Evolutionary conservation across 2,797 vertebrate genomes (phyloP), one percentile per base, ranked within the genome.

Genomic region (Mastacembelus armatus): DNA sequence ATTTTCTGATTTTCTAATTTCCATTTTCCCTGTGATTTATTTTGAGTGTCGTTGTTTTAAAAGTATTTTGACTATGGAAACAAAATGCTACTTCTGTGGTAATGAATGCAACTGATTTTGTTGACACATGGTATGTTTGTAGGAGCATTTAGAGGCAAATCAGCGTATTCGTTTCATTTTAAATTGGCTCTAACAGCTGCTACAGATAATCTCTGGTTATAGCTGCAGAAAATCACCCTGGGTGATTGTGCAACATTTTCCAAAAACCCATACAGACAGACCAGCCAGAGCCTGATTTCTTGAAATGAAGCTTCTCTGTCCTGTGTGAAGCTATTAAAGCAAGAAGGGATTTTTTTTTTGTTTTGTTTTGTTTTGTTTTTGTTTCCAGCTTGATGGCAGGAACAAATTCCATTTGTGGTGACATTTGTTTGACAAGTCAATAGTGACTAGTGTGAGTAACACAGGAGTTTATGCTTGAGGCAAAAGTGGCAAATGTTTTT

Each of bases 381-480:
- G n/a, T n/a, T n/a, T n/a, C 14, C 35, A 3, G 43, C 70, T 42
- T 30, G 16, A 45, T 39, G 19, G 71, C 40, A 16, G 19, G 15
- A 10, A 57, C 19, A 36, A 56, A 47, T 40, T 47, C 52, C 55
- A 65, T 59, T 74, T 36, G 16, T 50, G 49, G 27, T 48, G 69
- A 70, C 38, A 52, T 66, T 64, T 9, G 29, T 59, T 71, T 75
- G 77, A 77, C 63, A 69, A 61, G 72, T 63, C 22, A n/a, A 56
- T 69, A 39, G 36, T 6, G 51, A 62, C 55, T 44, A 39, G 64
- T 27, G 36, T 69, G 29, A 40, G 32, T 44, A 62, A 32, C 27
- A 33, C 22, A n/a, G 11, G 45, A 54, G 19, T 58, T 64, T 64
- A 33, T 42, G 72, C 57, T 68, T 16, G 47, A 59, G 52, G 45